phyloP scores from a whole-genome alignment of 2,113 vertebrate species.

The Prionailurus bengalensis region DNA sequence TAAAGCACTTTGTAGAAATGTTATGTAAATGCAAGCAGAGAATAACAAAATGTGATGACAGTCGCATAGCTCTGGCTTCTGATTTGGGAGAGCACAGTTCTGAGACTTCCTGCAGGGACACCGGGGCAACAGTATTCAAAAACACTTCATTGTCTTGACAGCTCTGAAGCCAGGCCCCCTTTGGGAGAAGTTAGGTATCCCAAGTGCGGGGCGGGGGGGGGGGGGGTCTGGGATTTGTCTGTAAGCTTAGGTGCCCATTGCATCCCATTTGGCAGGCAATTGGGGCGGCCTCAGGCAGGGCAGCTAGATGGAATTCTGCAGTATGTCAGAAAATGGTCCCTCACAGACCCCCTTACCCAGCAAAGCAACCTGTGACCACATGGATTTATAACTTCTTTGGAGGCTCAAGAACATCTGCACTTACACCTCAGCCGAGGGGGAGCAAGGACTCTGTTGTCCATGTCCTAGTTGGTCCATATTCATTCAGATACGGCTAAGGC shows the following conservation, averaged over 20 bases:
- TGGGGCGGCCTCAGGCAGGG: fast-evolving
- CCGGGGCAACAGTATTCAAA: background rate
- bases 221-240: background rate
- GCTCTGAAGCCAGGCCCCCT: background rate
- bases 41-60: slow-evolving; percentile 33
- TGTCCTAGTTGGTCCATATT: background rate
- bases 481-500: background rate
- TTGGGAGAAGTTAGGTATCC: background rate
- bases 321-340: background rate
- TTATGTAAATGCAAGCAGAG: slow-evolving; percentile 64
- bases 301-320: background rate
- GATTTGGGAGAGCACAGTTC: background rate
- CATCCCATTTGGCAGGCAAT: background rate
- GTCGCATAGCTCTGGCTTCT: background rate
- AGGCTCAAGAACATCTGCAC: background rate
- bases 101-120: background rate
- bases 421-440: background rate
- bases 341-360: background rate
- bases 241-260: background rate
- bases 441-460: background rate
- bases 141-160: background rate
- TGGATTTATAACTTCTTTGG: background rate
- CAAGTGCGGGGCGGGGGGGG: background rate
- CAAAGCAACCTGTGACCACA: background rate
- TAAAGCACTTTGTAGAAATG: slow-evolving; percentile 71